phyloP scores from a whole-genome alignment of 2,797 vertebrate genomes.

The Silurus lanzhouensis region DNA sequence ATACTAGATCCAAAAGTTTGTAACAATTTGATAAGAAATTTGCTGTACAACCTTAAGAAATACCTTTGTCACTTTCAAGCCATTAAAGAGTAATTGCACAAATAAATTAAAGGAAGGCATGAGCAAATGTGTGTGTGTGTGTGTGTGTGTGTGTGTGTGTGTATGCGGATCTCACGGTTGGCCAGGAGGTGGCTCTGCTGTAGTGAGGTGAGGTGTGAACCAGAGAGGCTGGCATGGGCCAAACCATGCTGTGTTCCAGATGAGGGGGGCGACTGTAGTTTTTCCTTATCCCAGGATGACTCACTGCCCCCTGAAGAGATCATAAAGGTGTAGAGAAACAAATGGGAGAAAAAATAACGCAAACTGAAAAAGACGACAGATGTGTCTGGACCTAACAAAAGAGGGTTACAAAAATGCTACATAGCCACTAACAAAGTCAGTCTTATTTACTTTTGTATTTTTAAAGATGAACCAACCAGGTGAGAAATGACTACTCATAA shows the following conservation, averaged over 20 bases:
- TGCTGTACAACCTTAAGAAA: not conserved
- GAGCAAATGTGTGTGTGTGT: not conserved
- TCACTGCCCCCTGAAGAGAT: constrained; percentile 80
- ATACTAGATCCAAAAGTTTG: too few relatives aligned
- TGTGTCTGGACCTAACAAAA: not conserved
- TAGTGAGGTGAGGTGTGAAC: constrained; percentile 78
- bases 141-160: not conserved
- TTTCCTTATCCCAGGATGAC: constrained; percentile 88
- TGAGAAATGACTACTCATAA: not conserved
- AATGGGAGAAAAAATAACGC: not conserved
- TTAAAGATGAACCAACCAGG: constrained; percentile 1
- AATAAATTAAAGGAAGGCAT: not conserved
- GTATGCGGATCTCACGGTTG: constrained; percentile 75
- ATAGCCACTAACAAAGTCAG: not conserved
- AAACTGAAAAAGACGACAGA: not conserved
- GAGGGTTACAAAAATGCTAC: not conserved
- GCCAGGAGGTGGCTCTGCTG: constrained; percentile 85
- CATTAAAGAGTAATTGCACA: not conserved
- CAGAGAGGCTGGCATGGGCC: constrained; percentile 71
- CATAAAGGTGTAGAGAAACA: constrained; percentile 27
- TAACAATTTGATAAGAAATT: not conserved
- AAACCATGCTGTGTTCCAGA: constrained; percentile 76
- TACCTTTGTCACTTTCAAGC: not conserved
- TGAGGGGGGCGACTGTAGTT: constrained; percentile 80
- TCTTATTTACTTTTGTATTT: not conserved